Conservation (phyloP, 2,888 invertebrate genomes). For the Muschampia staudingeri region DNA sequence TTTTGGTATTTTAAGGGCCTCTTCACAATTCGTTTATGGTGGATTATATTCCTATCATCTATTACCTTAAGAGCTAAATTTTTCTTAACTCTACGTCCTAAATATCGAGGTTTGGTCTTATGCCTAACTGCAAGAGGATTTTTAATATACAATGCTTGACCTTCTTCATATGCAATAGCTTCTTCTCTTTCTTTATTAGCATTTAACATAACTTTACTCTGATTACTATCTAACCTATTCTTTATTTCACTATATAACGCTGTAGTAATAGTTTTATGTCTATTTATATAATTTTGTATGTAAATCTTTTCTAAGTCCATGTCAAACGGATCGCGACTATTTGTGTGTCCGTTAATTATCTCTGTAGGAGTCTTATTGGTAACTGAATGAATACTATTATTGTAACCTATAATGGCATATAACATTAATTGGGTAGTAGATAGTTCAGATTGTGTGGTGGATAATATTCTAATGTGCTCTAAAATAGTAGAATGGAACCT, state of each 20-base stretch:
- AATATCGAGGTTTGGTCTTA: conserved; percentile 17
- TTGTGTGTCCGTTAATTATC: not conserved
- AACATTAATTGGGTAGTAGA: not conserved
- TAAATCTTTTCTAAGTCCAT: conserved; percentile 1
- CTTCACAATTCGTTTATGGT: not conserved
- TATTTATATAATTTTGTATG: conserved; percentile 7
- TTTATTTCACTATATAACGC: not conserved
- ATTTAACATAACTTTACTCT: not conserved
- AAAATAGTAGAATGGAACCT: conserved; percentile 25
- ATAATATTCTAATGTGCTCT: conserved; percentile 16
- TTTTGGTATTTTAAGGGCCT: conserved; percentile 9
- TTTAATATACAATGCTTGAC: not conserved
- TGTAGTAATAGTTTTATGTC: conserved; percentile 4
- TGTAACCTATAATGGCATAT: conserved; percentile 9
- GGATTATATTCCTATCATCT: not conserved
- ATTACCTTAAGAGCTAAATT: not conserved
- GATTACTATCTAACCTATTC: not conserved
- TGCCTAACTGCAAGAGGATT: conserved; percentile 4
- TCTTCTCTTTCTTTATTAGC: not conserved
- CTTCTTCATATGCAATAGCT: not conserved
- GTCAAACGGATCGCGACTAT: conserved; percentile 3
- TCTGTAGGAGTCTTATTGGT: conserved; percentile 6
- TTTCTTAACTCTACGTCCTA: conserved; percentile 11
- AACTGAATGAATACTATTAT: conserved; percentile 1
- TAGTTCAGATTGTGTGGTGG: not conserved